Evolutionary conservation across 2,797 vertebrate species (phyloP), one percentile per base, ranked within the genome.

Genomic region (Carapus acus): DNA sequence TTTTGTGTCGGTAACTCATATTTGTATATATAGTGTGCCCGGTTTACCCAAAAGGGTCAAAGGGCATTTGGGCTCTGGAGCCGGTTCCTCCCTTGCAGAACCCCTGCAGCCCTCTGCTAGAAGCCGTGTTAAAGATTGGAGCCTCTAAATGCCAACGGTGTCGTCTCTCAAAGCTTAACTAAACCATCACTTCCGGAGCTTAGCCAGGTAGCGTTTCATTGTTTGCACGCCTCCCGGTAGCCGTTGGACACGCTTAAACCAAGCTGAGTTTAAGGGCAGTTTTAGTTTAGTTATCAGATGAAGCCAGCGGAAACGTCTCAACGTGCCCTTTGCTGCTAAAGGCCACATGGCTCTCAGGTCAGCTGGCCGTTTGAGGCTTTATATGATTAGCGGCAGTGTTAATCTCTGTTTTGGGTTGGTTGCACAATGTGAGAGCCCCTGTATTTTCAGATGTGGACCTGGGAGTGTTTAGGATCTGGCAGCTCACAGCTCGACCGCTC

Each of bases 271-370:
- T 18, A 65, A 75, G 84, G 80, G 81, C 74, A 78, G 59, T 78
- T 85, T 85, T 79, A 83, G 77, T 65, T 63, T 49, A 71, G 78
- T 81, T 81, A 87, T 88, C 85, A 85, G 85, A 83, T 85, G 6
- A 69, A 77, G 71, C 41, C 50, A 57, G 40, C 20, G 44, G 76
- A 84, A 84, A 67, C 72, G 76, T 76, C 69, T 71, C 62, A 54
- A 65, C 71, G 52, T 69, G 77, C 67, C 77, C 77, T 70, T 60
- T 3, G 23, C 45, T 48, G 69, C 67, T 5, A 73, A 80, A 83
- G 65, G 73, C 79, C 78, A 74, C 62, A 17, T 69, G 74, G 63
- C 53, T 22, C 74, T 49, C 43, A 50, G 68, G 24, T 84, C 77
- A 67, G 70, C 73, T 79, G 69, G 70, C 69, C 71, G 74, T 86